Conservation (phyloP, 2,113 vertebrate species). For the Caloenas nicobarica region DNA sequence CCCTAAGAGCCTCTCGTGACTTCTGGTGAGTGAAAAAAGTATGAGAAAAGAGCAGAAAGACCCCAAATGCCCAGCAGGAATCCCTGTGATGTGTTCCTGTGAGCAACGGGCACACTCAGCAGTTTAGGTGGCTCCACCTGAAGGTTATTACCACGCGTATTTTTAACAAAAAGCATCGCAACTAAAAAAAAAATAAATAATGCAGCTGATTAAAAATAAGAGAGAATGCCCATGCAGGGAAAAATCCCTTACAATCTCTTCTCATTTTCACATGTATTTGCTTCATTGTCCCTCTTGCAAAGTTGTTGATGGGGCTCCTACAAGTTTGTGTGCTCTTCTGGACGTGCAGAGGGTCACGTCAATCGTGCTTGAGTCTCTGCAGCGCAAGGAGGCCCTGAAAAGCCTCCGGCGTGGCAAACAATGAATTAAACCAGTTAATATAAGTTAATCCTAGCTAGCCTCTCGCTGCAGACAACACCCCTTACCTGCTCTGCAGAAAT, state of each 20-base stretch:
- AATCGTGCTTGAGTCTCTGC: not conserved
- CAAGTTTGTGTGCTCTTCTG: accelerated
- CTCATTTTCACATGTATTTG: accelerated
- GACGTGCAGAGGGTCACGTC: not conserved
- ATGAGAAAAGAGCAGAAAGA: not conserved
- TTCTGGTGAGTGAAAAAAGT: not conserved
- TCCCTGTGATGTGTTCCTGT: not conserved
- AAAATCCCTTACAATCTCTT: accelerated
- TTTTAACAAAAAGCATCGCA: not conserved
- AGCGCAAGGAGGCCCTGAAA: not conserved
- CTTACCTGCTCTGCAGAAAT: not conserved
- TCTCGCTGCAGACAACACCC: not conserved
- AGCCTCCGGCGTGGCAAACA: accelerated
- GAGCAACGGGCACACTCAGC: not conserved
- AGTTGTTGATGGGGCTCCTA: not conserved
- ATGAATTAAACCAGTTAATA: not conserved
- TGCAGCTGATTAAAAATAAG: not conserved
- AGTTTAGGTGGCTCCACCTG: not conserved
- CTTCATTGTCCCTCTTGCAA: not conserved
- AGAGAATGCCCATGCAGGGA: accelerated
- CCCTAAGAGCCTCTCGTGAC: too few relatives aligned
- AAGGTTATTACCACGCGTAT: accelerated
- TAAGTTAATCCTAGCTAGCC: not conserved
- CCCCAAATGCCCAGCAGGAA: not conserved
- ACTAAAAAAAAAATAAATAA: not conserved